Conservation (phyloP, 2,113 vertebrate species). For the Limnothrissa miodon region DNA sequence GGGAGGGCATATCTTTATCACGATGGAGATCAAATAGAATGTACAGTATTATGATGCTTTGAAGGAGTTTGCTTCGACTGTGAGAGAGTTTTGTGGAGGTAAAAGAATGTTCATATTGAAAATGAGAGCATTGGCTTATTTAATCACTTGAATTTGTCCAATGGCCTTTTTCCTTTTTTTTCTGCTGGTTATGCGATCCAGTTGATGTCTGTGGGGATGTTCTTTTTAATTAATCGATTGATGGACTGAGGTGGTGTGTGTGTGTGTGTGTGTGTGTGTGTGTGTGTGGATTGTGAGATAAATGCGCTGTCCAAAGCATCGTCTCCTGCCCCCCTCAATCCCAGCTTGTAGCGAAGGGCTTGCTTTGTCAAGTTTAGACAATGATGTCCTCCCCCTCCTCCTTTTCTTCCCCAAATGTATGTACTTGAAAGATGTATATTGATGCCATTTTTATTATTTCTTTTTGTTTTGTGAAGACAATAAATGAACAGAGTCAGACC, state of each 20-base stretch:
- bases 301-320: conserved; percentile 10
- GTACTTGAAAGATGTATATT: conserved; percentile 54
- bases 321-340: not conserved
- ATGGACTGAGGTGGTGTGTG: conserved; percentile 10
- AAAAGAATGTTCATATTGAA: conserved; percentile 5
- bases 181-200: not conserved
- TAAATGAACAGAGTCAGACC: conserved; percentile 35
- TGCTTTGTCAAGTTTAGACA: not conserved
- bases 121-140: conserved; percentile 2
- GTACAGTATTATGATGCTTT: conserved; percentile 8
- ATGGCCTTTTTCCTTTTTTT: not conserved
- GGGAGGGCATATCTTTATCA: not conserved
- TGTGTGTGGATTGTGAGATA: not conserved
- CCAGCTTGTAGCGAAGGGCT: conserved; percentile 2
- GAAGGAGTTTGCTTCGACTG: not conserved
- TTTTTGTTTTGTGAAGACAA: conserved; percentile 36
- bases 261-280: conserved; percentile 13
- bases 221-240: not conserved
- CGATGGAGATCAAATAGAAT: not conserved
- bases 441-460: conserved; percentile 27
- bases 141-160: not conserved
- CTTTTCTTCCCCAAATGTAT: conserved; percentile 1
- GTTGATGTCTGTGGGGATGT: not conserved
- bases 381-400: not conserved
- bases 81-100: not conserved